Evolutionary conservation across 30 jellyfish, hydroid and myxozoan genomes (phyloP).

Genomic region (Cassiopea andromeda): DNA sequence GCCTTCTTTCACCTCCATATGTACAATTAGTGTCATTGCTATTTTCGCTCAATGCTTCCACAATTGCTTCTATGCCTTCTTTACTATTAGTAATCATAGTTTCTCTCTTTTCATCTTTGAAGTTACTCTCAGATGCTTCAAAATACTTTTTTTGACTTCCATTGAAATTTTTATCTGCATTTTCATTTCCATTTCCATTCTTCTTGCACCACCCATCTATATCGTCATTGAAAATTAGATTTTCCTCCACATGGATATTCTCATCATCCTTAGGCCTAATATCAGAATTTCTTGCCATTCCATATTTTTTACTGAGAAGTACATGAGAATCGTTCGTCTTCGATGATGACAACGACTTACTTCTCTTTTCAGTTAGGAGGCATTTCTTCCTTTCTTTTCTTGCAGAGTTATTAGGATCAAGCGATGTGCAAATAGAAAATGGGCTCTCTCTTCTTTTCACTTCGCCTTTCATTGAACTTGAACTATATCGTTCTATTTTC

Average conservation of each 20-base stretch:
- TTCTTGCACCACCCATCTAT: neutral
- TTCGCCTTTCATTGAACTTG: neutral
- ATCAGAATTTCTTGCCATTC: neutral
- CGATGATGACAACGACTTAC: neutral
- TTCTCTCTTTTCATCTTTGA: neutral
- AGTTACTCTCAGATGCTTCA: neutral
- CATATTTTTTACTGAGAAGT: neutral
- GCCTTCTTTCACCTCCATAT: neutral
- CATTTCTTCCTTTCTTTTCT: neutral
- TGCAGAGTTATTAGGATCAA: neutral
- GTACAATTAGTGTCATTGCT: neutral
- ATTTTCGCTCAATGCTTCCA: neutral
- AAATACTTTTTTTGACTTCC: neutral
- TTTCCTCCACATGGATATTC: neutral
- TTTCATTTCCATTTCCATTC: neutral
- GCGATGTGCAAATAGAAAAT: neutral
- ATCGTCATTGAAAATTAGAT: neutral
- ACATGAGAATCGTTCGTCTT: neutral
- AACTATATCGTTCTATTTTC: neutral
- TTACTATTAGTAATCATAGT: neutral
- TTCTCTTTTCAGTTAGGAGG: neutral
- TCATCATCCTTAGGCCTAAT: neutral
- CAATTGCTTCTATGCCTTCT: neutral
- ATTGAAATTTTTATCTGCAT: neutral
- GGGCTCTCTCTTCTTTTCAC: neutral